These are phyloP conservation scores for Polypedilum pembai DNA, from an alignment of 1,140 invertebrate species.

Conservation along the genomic window DNA sequence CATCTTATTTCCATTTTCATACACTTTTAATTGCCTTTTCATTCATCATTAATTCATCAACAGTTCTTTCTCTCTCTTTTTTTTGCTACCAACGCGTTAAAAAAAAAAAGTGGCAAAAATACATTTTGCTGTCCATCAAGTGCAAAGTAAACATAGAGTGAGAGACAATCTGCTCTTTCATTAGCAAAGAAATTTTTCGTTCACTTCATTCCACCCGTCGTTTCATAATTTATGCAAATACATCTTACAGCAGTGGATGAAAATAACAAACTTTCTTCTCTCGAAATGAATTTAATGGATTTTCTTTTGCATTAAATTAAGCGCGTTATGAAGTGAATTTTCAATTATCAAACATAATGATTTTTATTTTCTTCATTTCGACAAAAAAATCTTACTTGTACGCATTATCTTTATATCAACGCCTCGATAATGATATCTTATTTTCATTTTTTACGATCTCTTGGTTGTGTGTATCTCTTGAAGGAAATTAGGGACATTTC, in stretches of 20 bases:
- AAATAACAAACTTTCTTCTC: not conserved
- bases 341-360: no score
- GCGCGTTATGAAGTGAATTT: not conserved
- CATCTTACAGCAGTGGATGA: slow-evolving; percentile 1
- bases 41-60: slow-evolving; percentile 27
- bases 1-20: slow-evolving; percentile 18
- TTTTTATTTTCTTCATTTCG: no score
- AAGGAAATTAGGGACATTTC: not conserved
- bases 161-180: slow-evolving; percentile 15
- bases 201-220: slow-evolving; percentile 10
- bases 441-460: not conserved
- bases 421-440: slow-evolving; percentile 7
- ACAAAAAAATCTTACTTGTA: not conserved
- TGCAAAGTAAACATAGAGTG: slow-evolving; percentile 22
- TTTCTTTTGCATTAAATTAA: not conserved
- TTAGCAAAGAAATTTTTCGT: slow-evolving; percentile 6
- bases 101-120: not conserved
- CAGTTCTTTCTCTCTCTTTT: not conserved
- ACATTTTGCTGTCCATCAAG: slow-evolving; percentile 21
- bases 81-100: not conserved
- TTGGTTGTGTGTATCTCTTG: not conserved
- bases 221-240: slow-evolving; percentile 26
- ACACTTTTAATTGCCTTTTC: slow-evolving; percentile 26
- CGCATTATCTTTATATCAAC: not conserved
- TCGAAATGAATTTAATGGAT: not conserved